A percentile compares a stretch with the other conserved stretches of the same genome.
phyloP scores from a whole-genome alignment of 2,113 vertebrate species.

The Polypterus senegalus region DNA sequence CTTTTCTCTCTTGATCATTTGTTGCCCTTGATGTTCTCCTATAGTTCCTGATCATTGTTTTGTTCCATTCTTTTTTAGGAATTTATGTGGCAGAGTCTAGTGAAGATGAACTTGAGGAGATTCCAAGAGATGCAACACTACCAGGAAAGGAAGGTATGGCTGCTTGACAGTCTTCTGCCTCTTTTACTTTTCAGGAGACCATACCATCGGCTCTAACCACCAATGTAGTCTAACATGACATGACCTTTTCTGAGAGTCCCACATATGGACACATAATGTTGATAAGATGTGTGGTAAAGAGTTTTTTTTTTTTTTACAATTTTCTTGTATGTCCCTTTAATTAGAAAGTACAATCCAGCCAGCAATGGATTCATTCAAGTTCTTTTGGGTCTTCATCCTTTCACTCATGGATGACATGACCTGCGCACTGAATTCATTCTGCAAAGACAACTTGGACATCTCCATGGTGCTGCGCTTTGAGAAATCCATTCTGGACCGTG shows the following conservation, averaged over 20 bases:
- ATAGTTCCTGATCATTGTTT: no score
- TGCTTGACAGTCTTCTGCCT: neutral
- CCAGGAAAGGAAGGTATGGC: constrained; percentile 23
- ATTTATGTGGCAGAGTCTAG: constrained; percentile 29
- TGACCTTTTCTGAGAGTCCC: no score
- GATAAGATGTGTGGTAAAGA: no score
- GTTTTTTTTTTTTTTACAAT: no score
- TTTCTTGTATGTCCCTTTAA: no score
- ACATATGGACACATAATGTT: no score
- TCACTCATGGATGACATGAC: constrained; percentile 38
- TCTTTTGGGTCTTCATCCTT: constrained; percentile 38
- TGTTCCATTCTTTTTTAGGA: constrained; percentile 23
- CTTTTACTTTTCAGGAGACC: no score
- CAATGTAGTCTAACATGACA: no score
- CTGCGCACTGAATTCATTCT: constrained; percentile 33
- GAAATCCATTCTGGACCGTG: constrained; percentile 29
- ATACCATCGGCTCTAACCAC: no score
- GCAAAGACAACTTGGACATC: constrained; percentile 41
- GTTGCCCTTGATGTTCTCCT: no score
- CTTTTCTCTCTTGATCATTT: no score
- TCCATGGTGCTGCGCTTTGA: constrained; percentile 42
- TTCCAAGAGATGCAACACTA: constrained; percentile 19
- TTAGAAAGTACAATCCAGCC: constrained; percentile 41
- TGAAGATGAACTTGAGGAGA: constrained; percentile 39
- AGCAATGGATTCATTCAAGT: constrained; percentile 29